Base-by-base conservation (phyloP, 2,888 invertebrate genomes). In the Ecdyonurus torrentis region DNA sequence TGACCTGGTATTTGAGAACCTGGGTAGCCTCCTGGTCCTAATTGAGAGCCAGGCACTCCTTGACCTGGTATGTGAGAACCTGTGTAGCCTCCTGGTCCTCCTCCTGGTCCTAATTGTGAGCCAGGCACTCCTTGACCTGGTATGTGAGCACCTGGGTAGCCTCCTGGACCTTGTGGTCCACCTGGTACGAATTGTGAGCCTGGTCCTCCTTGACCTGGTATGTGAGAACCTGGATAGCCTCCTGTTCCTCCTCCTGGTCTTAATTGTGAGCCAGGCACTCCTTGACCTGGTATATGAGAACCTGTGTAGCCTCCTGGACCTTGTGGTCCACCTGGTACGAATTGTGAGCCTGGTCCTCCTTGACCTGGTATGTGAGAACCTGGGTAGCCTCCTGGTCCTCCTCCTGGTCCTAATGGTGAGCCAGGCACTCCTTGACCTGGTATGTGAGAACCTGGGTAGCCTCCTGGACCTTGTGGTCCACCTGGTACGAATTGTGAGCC, bases 321-420 rank as follows among this genome's bases (percentile, higher is more conserved):
- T 62, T 63, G 64, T 58, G 25, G 55, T 22, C 58, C 23, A 53
- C 23, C 23, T 61, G 64, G 50, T 58, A 52, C 58, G 22, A 25
- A 37, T 20, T 55, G 62, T n/a, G 61, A 55, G 62, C 67, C 67
- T n/a, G 66, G 66, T 60, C 59, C 61, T 63, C 66, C 61, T 66
- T 37, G 37, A 10, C 37, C 37, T 37, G 37, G 37, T 10, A 15
- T 5, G 5, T 37, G 64, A 23, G 63, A 62, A 20, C 37, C 37
- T 64, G 23, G 63, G 53, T 18, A 55, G 59, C 53, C 60, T 19
- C 60, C 61, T 37, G 50, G 59, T 63, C 7, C 7, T 37, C 37
- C 37, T 10, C 5, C 37, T 37, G 37, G 37, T 15, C 5, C 5
- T 37, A 15, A 10, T 37, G 7, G 7, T 10, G 5, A 15, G 37